Evolutionary conservation across 2,113 vertebrate genomes (phyloP), one percentile per base, ranked within the genome.

Genomic region (Alethe diademata): DNA sequence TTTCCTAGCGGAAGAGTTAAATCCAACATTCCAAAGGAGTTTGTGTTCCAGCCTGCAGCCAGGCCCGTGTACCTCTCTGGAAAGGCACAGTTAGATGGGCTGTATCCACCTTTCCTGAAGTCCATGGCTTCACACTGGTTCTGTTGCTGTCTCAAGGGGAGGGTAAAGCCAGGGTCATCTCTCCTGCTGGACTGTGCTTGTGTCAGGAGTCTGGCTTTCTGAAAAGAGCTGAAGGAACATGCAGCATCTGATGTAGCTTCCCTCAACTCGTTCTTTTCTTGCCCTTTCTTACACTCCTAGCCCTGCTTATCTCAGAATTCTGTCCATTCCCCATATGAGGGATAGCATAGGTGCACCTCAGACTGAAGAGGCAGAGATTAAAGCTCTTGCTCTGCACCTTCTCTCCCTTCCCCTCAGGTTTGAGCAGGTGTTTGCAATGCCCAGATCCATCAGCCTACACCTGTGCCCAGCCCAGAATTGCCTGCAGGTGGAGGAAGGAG

Each of bases 51-150:
- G 0, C 35, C 54, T 76, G 51, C 40, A 20, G 22, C 19, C 62
- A 64, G 36, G 58, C n/a, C 61, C 8, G 0, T 0, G 1, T 22
- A 43, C 3, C 2, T 38, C n/a, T 66, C n/a, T 45, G n/a, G 71
- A 62, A 58, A 71, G n/a, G 36, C 31, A 28, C 14, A 40, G 43
- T 35, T 6, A 51, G 19, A 38, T 38, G 31, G 43, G 29, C n/a
- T 88, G 5, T 11, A 19, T 29, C 58, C 73, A 57, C 35, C 42
- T 81, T 84, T 67, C 26, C 45, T 31, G 18, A 38, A 57, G 42
- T n/a, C 61, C 40, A 23, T 24, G 40, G 31, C 31, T 91, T 67
- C 31, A 62, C 28, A 2, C 9, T n/a, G 53, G 22, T 51, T 93
- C 74, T 61, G 1, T 51, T 0, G 0, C 26, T 42, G 19, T 36